Conservation (phyloP, 30 jellyfish, hydroid and myxozoan genomes). For the Chrysaora quinquecirrha region DNA sequence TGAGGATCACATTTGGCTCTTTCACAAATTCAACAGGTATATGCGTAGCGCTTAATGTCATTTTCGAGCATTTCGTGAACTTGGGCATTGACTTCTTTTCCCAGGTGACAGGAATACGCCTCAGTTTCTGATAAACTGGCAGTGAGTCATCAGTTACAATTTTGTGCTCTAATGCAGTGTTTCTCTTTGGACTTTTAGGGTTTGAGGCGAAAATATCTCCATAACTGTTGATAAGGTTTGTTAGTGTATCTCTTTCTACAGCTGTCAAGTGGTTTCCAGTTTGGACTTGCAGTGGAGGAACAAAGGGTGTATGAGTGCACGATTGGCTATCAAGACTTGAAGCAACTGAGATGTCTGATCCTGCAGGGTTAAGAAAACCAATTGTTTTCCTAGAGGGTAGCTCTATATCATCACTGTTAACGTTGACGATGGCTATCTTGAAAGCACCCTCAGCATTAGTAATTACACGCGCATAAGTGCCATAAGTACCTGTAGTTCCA, state of each 20-base stretch:
- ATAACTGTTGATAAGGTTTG: slow-evolving; percentile 1
- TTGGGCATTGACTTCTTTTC: background rate
- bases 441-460: slow-evolving; percentile 30
- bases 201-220: slow-evolving; percentile 15
- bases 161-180: slow-evolving; percentile 12
- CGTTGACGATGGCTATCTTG: slow-evolving; percentile 7
- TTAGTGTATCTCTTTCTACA: background rate
- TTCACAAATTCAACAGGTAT: slow-evolving; percentile 37
- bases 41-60: slow-evolving; percentile 34
- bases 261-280: slow-evolving; percentile 6
- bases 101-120: slow-evolving; percentile 24
- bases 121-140: slow-evolving; percentile 6
- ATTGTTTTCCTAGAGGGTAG: slow-evolving; percentile 15
- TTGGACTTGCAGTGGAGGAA: slow-evolving; percentile 27
- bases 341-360: slow-evolving; percentile 2
- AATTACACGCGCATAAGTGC: slow-evolving; percentile 40
- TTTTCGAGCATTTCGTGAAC: slow-evolving; percentile 1
- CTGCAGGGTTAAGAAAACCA: slow-evolving; percentile 12
- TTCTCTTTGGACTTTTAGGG: slow-evolving; percentile 29
- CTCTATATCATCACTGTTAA: slow-evolving; percentile 13
- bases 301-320: slow-evolving; percentile 20
- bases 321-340: background rate
- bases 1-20: slow-evolving; percentile 42
- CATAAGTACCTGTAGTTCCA: slow-evolving; percentile 27
- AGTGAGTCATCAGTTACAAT: slow-evolving; percentile 13